These are phyloP conservation scores for Syndactyla subalaris DNA, from an alignment of 2,797 vertebrate species.

Conservation along the genomic window DNA sequence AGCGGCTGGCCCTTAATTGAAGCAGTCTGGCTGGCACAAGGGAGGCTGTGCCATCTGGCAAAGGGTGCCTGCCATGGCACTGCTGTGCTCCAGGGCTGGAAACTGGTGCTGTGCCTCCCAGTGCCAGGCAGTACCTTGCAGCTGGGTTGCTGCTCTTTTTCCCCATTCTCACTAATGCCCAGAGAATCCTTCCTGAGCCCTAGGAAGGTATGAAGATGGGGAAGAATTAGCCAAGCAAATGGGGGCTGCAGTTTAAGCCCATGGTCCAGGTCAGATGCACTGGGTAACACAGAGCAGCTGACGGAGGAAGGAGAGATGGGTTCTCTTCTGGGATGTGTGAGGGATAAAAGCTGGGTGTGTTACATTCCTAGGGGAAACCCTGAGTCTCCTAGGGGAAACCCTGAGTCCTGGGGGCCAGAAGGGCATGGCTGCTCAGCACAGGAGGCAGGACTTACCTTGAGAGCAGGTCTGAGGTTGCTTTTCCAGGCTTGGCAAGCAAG, in stretches of 20 bases:
- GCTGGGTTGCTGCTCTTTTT: background rate
- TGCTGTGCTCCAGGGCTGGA: background rate
- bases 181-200: background rate
- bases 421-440: background rate
- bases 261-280: fast-evolving
- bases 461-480: background rate
- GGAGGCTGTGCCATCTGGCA: background rate
- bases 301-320: background rate
- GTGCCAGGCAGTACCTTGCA: fast-evolving
- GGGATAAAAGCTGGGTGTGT: background rate
- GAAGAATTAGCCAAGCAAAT: background rate
- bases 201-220: background rate
- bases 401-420: background rate
- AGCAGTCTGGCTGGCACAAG: background rate
- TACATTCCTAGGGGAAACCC: background rate
- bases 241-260: background rate
- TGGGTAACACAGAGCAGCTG: background rate
- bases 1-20: background rate
- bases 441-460: background rate
- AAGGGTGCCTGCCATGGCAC: background rate
- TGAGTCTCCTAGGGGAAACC: background rate
- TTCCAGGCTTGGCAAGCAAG: background rate
- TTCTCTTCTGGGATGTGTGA: background rate
- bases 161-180: background rate
- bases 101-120: background rate